Evolutionary conservation across 2,888 invertebrate genomes (phyloP).

Genomic region (Actias luna): DNA sequence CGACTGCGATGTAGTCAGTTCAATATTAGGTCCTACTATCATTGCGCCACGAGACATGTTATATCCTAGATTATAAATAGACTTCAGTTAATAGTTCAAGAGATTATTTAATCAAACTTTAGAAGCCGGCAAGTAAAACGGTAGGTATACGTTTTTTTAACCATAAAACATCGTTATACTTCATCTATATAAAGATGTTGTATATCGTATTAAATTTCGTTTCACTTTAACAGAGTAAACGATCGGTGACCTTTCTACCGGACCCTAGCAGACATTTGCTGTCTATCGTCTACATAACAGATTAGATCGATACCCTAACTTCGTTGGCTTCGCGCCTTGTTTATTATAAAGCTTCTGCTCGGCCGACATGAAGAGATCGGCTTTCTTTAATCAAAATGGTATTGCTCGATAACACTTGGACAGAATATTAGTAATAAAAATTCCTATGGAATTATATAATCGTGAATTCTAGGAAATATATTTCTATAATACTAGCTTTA

Average conservation of each 20-base stretch:
- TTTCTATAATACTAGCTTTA: too few relatives aligned
- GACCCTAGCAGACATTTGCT: slow-evolving; percentile 40
- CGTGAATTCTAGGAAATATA: too few relatives aligned
- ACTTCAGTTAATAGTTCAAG: too few relatives aligned
- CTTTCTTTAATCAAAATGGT: slow-evolving; percentile 26
- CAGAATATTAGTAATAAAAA: neutral
- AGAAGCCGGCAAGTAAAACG: too few relatives aligned
- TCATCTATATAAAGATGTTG: neutral
- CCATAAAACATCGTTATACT: neutral
- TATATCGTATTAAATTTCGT: neutral
- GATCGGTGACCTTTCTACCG: slow-evolving; percentile 27
- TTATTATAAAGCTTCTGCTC: slow-evolving; percentile 38
- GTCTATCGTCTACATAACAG: slow-evolving; percentile 53
- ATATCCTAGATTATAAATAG: too few relatives aligned
- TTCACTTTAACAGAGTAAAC: slow-evolving; percentile 42
- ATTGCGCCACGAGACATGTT: too few relatives aligned
- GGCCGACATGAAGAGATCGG: slow-evolving; percentile 5
- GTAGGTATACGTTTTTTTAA: too few relatives aligned
- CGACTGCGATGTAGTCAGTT: too few relatives aligned
- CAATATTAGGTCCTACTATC: too few relatives aligned
- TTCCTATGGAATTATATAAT: too few relatives aligned
- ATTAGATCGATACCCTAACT: slow-evolving; percentile 51
- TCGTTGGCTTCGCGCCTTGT: slow-evolving; percentile 37
- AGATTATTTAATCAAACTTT: too few relatives aligned
- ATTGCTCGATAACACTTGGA: neutral